Base-by-base conservation (phyloP, 1,140 invertebrate species). In the Drosophila persimilis region DNA sequence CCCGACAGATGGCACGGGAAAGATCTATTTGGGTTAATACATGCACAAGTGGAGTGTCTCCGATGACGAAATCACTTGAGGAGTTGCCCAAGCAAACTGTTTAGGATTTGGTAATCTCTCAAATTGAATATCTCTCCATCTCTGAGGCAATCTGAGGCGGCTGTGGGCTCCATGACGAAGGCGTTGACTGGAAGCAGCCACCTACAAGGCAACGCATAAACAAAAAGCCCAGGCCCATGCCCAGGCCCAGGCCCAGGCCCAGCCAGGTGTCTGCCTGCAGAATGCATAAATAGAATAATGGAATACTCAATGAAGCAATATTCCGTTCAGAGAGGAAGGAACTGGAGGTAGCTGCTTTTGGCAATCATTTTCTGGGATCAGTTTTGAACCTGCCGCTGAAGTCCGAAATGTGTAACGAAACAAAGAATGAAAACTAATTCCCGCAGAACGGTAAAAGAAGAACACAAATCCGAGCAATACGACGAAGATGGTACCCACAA, bases 61-160 rank as follows among this genome's bases (percentile, higher is more conserved):
- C 63, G 20, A 15, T 69, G 65, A 69, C 65, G 65, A 56, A 51
- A 69, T 35, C 65, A 35, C 65, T 67, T 57, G 31, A 50, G 11
- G 35, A 48, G 64, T 70, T 70, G 63, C 65, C 65, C 63, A 48
- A 69, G 48, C 44, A 50, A 69, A 69, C 15, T 71, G 67, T 61
- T 71, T 72, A 53, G 20, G 67, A 71, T 71, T 71, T 71, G 67
- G 67, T 71, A 73, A 73, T 73, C 67, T 0, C 41, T 41, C 57
- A n/a, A 70, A 70, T 59, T 52, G 64, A 71, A 71, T 69, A 56
- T 55, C 50, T 47, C 26, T 17, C 64, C 60, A 11, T 22, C 35
- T 26, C 22, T 39, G 35, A 39, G 35, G 35, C 11, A 48, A 48
- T 48, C 46, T 24, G 22, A 48, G 46, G 13, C 20, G 20, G 46